Conservation (phyloP, 2,113 vertebrate genomes). For the Beaufortia kweichowensis region DNA sequence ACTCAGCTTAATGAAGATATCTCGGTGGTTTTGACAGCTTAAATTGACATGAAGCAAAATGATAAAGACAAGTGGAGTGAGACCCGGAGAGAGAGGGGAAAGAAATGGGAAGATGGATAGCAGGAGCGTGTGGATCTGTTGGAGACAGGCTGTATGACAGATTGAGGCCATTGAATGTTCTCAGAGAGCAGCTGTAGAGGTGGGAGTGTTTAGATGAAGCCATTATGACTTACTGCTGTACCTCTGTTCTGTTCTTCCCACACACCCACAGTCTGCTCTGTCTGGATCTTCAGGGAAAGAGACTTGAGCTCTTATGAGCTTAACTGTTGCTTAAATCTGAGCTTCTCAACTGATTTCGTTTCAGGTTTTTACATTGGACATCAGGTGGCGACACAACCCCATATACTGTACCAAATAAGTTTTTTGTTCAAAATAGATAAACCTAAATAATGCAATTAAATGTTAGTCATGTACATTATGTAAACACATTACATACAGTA, state of each 20-base stretch:
- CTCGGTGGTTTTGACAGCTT: not conserved
- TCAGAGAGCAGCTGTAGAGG: slow-evolving; percentile 66
- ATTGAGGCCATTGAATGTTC: slow-evolving; percentile 73
- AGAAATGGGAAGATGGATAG: slow-evolving; percentile 21
- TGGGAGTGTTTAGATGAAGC: slow-evolving; percentile 58
- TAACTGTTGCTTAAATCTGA: not conserved
- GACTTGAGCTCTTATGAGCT: not conserved
- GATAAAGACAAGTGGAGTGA: not conserved
- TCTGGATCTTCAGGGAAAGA: slow-evolving; percentile 15
- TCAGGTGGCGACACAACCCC: too few species aligned
- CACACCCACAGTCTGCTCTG: slow-evolving; percentile 25
- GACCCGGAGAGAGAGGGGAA: not conserved
- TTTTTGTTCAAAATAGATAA: too few species aligned
- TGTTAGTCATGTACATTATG: too few species aligned
- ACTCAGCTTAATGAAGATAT: not conserved
- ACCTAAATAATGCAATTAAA: too few species aligned
- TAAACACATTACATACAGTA: too few species aligned
- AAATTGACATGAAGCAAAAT: not conserved
- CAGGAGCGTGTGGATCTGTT: slow-evolving; percentile 39
- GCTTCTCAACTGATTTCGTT: too few species aligned
- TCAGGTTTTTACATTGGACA: too few species aligned
- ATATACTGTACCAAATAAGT: too few species aligned
- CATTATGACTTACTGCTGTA: slow-evolving; percentile 42
- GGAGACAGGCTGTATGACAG: slow-evolving; percentile 65
- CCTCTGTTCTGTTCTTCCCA: slow-evolving; percentile 19